These are phyloP conservation scores for Drosophila robusta DNA, from an alignment of 2,888 invertebrate species.

Conservation along the genomic window DNA sequence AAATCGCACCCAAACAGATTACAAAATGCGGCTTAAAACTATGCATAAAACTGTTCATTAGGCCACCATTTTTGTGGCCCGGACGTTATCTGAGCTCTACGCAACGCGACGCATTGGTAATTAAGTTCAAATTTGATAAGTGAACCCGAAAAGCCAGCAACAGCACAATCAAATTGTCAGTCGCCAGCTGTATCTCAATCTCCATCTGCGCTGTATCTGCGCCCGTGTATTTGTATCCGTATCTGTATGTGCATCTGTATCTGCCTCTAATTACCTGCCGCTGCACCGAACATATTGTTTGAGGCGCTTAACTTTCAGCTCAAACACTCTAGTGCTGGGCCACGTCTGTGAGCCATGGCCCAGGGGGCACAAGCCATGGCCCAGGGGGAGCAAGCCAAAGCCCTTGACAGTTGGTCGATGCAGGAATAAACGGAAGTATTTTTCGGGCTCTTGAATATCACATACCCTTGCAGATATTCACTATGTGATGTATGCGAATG, in stretches of 20 bases:
- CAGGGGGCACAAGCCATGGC: not conserved
- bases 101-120: conserved; percentile 47
- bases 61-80: conserved; percentile 22
- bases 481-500: too few relatives aligned
- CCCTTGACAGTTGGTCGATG: conserved; percentile 50
- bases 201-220: conserved; percentile 10
- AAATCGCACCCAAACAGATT: conserved; percentile 60
- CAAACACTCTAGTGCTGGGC: conserved; percentile 7
- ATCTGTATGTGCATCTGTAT: conserved; percentile 4
- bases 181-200: conserved; percentile 22
- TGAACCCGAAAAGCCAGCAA: conserved; percentile 40
- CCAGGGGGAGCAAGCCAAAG: not conserved
- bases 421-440: not conserved
- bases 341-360: not conserved
- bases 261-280: conserved; percentile 38
- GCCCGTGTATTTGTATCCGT: not conserved
- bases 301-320: conserved; percentile 36
- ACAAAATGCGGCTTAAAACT: conserved; percentile 57
- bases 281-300: conserved; percentile 32
- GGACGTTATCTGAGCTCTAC: conserved; percentile 52
- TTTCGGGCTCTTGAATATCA: not conserved
- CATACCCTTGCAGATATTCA: not conserved
- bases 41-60: conserved; percentile 77
- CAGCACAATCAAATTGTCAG: conserved; percentile 38
- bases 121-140: conserved; percentile 76